These are phyloP conservation scores for Conops quadrifasciatus DNA, from an alignment of 2,888 invertebrate genomes.

Conservation along the genomic window DNA sequence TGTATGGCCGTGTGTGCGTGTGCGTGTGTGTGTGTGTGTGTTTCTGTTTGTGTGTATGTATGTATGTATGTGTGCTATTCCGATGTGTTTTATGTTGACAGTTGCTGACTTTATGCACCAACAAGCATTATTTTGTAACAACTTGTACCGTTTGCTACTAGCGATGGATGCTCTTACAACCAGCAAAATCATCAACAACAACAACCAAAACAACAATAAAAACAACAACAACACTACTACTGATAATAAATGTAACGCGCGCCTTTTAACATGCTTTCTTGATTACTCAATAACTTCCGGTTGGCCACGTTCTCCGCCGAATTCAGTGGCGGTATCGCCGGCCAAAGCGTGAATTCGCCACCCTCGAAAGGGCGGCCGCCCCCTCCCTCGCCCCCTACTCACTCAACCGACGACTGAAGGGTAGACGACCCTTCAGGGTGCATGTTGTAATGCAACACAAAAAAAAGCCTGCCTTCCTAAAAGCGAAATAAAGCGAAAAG, in stretches of 20 bases:
- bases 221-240: neutral
- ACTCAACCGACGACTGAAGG: too few relatives aligned
- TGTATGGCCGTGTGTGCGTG: conserved; percentile 1
- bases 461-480: too few relatives aligned
- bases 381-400: too few relatives aligned
- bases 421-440: too few relatives aligned
- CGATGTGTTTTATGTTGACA: conserved; percentile 37
- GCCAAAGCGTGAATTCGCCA: too few relatives aligned
- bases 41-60: neutral
- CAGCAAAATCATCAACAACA: conserved; percentile 11
- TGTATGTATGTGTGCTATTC: conserved; percentile 7
- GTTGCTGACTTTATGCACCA: conserved; percentile 39
- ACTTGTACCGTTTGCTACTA: neutral
- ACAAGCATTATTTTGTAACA: conserved; percentile 36
- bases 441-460: too few relatives aligned
- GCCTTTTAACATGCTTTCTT: conserved; percentile 42
- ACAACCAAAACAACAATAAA: conserved; percentile 11
- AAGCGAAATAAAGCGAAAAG: too few relatives aligned
- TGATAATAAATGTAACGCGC: conserved; percentile 15
- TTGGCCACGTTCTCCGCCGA: neutral
- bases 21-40: conserved; percentile 11
- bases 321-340: too few relatives aligned
- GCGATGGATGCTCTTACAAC: neutral
- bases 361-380: too few relatives aligned
- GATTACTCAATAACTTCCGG: conserved; percentile 54